A percentile compares a stretch with the other conserved stretches of the same genome.
Evolutionary conservation across 2,113 vertebrate genomes (phyloP).

Genomic region (Typhlomys cinereus): DNA sequence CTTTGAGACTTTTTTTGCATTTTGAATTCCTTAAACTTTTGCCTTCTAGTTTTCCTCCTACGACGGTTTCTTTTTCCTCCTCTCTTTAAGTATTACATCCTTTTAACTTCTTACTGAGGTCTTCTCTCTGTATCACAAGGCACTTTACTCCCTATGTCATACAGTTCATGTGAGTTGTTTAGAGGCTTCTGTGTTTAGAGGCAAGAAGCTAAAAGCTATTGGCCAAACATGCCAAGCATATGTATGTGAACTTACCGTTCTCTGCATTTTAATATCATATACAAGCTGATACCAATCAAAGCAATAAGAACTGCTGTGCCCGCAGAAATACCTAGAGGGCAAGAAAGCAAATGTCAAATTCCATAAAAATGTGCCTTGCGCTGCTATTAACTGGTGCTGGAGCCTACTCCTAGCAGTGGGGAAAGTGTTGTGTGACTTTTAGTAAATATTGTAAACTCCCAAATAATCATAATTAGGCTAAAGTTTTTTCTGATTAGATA

Average conservation of each 20-base stretch:
- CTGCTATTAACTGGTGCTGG: background rate
- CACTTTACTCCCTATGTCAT: background rate
- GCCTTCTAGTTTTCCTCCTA: background rate
- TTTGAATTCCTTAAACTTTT: background rate
- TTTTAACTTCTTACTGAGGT: background rate
- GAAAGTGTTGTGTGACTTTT: background rate
- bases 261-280: slow-evolving; percentile 49
- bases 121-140: background rate
- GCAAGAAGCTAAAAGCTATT: background rate
- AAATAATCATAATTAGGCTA: background rate
- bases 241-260: slow-evolving; percentile 63
- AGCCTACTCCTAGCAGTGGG: background rate
- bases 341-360: slow-evolving; percentile 3
- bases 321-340: slow-evolving; percentile 42
- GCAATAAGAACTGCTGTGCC: background rate
- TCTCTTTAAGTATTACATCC: background rate
- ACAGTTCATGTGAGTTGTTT: background rate
- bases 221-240: background rate
- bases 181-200: background rate
- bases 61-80: background rate
- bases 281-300: background rate
- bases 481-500: background rate
- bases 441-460: slow-evolving; percentile 22
- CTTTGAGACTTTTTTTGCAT: background rate
- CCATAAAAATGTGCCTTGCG: background rate